phyloP scores from a whole-genome alignment of 1,140 invertebrate genomes.

The Plectus sambesii region DNA sequence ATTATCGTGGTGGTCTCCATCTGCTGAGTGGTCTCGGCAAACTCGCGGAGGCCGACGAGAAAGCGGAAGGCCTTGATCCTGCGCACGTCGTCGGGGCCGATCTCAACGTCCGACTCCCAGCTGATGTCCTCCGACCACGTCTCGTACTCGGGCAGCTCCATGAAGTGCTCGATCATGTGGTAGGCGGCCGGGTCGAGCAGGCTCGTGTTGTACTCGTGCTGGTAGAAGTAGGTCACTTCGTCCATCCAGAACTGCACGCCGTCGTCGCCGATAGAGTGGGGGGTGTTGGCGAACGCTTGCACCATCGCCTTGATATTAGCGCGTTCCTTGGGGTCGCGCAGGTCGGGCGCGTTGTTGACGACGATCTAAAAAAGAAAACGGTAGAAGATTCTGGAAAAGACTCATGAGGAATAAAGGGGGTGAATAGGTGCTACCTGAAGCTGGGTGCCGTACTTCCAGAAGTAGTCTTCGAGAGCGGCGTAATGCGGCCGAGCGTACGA shows the following conservation, averaged over 20 bases:
- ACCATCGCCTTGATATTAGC: constrained; percentile 46
- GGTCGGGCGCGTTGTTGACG: constrained; percentile 65
- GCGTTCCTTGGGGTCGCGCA: constrained; percentile 66
- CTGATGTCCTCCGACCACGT: neutral
- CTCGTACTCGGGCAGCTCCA: neutral
- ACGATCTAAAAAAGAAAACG: no score
- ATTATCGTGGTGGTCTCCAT: constrained; percentile 75
- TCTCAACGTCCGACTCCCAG: neutral
- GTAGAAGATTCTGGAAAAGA: no score
- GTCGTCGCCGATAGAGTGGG: neutral
- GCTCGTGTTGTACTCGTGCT: neutral
- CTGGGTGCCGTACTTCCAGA: constrained; percentile 27
- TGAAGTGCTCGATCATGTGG: neutral
- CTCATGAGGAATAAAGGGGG: no score
- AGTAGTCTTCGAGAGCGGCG: constrained; percentile 24
- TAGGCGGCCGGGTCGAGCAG: neutral
- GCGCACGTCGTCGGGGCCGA: neutral
- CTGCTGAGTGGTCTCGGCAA: constrained; percentile 74
- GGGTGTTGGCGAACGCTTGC: neutral
- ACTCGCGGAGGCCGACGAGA: constrained; percentile 74
- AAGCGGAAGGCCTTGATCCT: constrained; percentile 56
- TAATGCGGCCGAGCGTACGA: constrained; percentile 31
- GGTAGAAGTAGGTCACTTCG: neutral
- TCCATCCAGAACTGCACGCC: neutral
- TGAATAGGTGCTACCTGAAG: constrained; percentile 19